These are phyloP conservation scores for Dynastes grantii DNA, from an alignment of 2,888 invertebrate genomes.

Conservation along the genomic window DNA sequence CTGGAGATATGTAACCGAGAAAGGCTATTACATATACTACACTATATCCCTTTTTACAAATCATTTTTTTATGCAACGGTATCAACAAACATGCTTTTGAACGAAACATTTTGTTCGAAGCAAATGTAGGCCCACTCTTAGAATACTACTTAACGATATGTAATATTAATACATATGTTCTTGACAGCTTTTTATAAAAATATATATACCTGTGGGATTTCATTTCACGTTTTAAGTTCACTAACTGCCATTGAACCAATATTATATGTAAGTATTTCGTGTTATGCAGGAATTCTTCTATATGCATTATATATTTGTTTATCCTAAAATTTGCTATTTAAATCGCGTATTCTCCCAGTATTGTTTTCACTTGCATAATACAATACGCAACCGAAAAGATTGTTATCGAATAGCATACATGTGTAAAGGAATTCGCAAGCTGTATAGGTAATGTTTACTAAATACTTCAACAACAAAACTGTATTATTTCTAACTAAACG, in stretches of 20 bases:
- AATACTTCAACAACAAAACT: not conserved
- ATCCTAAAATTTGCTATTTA: conserved; percentile 38
- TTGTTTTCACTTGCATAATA: conserved; percentile 21
- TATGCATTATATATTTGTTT: conserved; percentile 17
- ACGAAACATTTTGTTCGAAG: too few species aligned
- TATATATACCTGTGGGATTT: not conserved
- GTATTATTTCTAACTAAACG: too few species aligned
- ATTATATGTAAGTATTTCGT: conserved; percentile 35
- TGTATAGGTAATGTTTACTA: not conserved
- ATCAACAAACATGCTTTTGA: too few species aligned
- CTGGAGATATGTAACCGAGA: too few species aligned
- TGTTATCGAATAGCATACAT: not conserved
- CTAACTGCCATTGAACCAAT: conserved; percentile 41
- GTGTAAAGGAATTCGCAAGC: not conserved
- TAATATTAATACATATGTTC: too few species aligned
- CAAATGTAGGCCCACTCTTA: too few species aligned
- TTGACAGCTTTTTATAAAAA: too few species aligned
- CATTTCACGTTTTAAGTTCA: conserved; percentile 38
- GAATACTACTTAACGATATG: too few species aligned
- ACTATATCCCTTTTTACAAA: too few species aligned
- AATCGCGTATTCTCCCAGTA: conserved; percentile 29
- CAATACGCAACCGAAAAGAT: conserved; percentile 23
- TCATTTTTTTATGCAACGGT: too few species aligned
- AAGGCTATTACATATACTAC: too few species aligned
- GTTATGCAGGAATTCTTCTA: conserved; percentile 29